These are phyloP conservation scores for Poeciliopsis paucimaculata DNA, from an alignment of 2,797 vertebrate genomes.

Conservation along the genomic window DNA sequence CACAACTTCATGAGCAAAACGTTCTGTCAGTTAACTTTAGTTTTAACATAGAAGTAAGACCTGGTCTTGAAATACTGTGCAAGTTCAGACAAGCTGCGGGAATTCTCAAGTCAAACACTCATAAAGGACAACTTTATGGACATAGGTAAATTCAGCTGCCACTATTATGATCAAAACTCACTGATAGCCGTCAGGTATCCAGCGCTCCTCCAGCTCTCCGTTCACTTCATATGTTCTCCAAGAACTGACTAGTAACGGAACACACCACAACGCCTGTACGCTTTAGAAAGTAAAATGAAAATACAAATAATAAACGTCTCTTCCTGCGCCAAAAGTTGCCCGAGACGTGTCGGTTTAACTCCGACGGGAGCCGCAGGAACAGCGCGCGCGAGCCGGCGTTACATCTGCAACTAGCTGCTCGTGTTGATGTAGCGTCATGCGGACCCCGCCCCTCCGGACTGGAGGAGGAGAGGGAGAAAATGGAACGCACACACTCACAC, in stretches of 20 bases:
- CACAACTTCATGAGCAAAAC: background rate
- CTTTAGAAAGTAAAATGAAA: background rate
- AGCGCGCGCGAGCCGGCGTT: background rate
- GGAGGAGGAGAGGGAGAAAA: conserved; percentile 42
- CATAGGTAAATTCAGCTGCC: background rate
- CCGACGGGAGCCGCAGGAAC: background rate
- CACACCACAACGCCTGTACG: too few relatives aligned
- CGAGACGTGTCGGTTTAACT: conserved; percentile 8
- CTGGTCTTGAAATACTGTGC: background rate
- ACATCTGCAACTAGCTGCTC: conserved; percentile 19
- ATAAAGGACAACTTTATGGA: background rate
- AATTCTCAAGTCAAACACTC: background rate
- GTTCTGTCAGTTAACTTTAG: background rate
- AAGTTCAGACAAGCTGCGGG: background rate
- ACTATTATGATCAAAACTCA: background rate
- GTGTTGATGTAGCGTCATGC: conserved; percentile 38
- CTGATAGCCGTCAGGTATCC: background rate
- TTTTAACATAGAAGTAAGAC: background rate
- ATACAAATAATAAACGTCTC: too few relatives aligned
- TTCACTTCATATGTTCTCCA: conserved; percentile 29
- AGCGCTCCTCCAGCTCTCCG: conserved; percentile 1
- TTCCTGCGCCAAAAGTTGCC: background rate
- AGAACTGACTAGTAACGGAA: background rate
- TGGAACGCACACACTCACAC: conserved; percentile 23
- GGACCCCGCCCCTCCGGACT: conserved; percentile 60